phyloP scores from a whole-genome alignment of 2,797 vertebrate genomes.

The Pyrocephalus nanus region DNA sequence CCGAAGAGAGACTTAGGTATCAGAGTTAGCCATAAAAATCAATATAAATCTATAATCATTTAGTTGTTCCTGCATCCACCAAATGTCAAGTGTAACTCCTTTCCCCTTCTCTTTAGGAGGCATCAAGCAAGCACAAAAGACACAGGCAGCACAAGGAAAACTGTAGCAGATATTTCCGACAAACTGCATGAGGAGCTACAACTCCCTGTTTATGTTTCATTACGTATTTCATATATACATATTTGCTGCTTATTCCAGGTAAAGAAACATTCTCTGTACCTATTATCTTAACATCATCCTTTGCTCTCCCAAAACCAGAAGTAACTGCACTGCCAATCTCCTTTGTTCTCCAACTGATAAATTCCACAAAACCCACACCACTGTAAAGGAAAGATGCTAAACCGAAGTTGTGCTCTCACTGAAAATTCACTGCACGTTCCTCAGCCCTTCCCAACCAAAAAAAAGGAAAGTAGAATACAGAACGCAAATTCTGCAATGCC shows the following conservation, averaged over 20 bases:
- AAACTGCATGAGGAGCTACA: neutral
- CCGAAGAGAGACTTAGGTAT: neutral
- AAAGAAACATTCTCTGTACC: neutral
- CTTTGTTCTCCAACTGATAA: neutral
- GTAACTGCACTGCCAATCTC: neutral
- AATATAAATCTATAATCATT: neutral
- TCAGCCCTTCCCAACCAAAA: neutral
- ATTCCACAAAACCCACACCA: neutral
- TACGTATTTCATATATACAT: neutral
- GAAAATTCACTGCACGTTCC: neutral
- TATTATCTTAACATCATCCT: neutral
- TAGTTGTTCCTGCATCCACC: neutral
- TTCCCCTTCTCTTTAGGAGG: neutral
- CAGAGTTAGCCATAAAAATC: neutral
- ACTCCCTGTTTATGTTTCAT: neutral
- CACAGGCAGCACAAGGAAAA: neutral
- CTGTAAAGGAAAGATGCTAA: neutral
- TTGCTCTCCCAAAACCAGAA: neutral
- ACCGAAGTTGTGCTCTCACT: neutral
- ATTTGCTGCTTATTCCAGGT: neutral
- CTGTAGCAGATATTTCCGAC: neutral
- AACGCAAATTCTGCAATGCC: neutral
- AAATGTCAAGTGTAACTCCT: neutral
- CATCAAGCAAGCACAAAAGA: neutral
- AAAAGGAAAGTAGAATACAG: neutral